Conservation (phyloP, 1,140 invertebrate species). For the honey bee (Apis mellifera) region Amel_HAv3.1 CM009931.2:23925001-23925500, state of each 20-base stretch:
- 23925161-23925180: background rate
- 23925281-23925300: conserved; percentile 47
- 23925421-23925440: too few species aligned
- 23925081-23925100: conserved; percentile 22
- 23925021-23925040: background rate
- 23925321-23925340: conserved; percentile 69
- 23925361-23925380: conserved; percentile 45
- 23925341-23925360: conserved; percentile 48
- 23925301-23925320: conserved; percentile 52
- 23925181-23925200: background rate
- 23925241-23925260: background rate
- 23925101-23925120: background rate
- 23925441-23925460: background rate
- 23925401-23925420: conserved; percentile 26
- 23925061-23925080: background rate
- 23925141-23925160: background rate
- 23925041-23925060: background rate
- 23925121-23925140: background rate
- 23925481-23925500: conserved; percentile 72
- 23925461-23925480: conserved; percentile 63
- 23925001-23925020: background rate
- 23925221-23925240: background rate
- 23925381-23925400: conserved; percentile 47
- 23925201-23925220: background rate
- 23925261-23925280: conserved; percentile 50